phyloP scores from a whole-genome alignment of 2,113 vertebrate genomes.

The Naja naja region DNA sequence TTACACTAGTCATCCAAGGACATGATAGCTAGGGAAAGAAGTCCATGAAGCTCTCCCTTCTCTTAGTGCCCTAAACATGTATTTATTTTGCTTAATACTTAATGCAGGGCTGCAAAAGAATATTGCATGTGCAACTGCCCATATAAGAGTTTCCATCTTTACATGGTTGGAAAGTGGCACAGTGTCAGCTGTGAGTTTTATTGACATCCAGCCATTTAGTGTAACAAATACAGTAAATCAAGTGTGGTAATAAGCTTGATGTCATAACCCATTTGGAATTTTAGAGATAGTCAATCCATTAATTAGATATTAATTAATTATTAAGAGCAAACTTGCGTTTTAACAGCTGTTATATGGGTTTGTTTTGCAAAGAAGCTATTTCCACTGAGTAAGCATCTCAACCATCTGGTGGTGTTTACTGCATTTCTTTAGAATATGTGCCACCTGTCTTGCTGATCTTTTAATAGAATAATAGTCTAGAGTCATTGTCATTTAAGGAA shows the following conservation, averaged over 20 bases:
- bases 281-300: conserved; percentile 41
- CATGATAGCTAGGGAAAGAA: background rate
- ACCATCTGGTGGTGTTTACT: conserved; percentile 30
- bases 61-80: background rate
- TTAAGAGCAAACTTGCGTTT: conserved; percentile 34
- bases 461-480: background rate
- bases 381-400: conserved; percentile 13
- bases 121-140: background rate
- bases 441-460: background rate
- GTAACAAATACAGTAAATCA: conserved; percentile 18
- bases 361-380: conserved; percentile 24
- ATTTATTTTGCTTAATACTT: background rate
- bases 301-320: conserved; percentile 50
- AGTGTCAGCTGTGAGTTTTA: background rate
- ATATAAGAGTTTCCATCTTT: background rate
- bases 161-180: conserved; percentile 10
- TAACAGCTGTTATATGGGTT: conserved; percentile 23
- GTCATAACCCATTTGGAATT: conserved; percentile 35
- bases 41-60: background rate
- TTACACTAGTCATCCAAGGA: background rate
- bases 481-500: background rate
- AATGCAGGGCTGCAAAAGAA: background rate
- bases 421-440: background rate
- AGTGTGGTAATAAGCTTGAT: conserved; percentile 15
- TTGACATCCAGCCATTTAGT: conserved; percentile 10